A percentile compares a stretch with the other conserved stretches of the same genome.
phyloP scores from a whole-genome alignment of 1,140 invertebrate species.

The Sycophaga agraensis region DNA sequence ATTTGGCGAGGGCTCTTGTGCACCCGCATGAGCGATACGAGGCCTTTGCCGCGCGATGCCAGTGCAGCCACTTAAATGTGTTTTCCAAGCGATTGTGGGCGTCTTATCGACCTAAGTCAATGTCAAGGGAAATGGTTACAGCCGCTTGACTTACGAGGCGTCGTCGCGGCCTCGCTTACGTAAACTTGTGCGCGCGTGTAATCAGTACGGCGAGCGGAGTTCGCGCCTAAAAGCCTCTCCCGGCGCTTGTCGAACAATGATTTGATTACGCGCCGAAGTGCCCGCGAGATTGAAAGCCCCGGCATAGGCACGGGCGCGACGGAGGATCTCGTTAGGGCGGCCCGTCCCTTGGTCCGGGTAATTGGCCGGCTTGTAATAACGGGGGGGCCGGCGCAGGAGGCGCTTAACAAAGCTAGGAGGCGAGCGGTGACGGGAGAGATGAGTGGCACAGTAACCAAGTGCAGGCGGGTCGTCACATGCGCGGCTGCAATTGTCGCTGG shows the following conservation, averaged over 20 bases:
- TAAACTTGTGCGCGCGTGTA: neutral
- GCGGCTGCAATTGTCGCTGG: neutral
- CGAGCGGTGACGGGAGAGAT: neutral
- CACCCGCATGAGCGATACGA: neutral
- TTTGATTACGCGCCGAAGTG: neutral
- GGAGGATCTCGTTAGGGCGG: too few species aligned
- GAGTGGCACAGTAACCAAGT: too few species aligned
- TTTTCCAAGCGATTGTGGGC: neutral
- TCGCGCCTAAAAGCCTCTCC: neutral
- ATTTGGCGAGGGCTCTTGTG: neutral
- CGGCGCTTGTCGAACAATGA: neutral
- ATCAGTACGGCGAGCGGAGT: neutral
- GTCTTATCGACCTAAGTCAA: neutral
- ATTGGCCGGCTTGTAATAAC: neutral
- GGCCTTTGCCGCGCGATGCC: neutral
- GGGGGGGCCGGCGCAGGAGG: neutral
- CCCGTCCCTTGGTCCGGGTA: too few species aligned
- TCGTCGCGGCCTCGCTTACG: too few species aligned
- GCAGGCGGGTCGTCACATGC: neutral
- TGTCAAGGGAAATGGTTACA: too few species aligned
- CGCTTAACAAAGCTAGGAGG: too few species aligned
- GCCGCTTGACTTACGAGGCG: neutral
- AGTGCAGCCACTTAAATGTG: too few species aligned
- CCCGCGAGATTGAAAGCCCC: neutral
- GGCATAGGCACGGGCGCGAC: neutral